These are phyloP conservation scores for Epizoanthus scotinus DNA, from an alignment of 92 coral and sea anemone species.

Conservation along the genomic window DNA sequence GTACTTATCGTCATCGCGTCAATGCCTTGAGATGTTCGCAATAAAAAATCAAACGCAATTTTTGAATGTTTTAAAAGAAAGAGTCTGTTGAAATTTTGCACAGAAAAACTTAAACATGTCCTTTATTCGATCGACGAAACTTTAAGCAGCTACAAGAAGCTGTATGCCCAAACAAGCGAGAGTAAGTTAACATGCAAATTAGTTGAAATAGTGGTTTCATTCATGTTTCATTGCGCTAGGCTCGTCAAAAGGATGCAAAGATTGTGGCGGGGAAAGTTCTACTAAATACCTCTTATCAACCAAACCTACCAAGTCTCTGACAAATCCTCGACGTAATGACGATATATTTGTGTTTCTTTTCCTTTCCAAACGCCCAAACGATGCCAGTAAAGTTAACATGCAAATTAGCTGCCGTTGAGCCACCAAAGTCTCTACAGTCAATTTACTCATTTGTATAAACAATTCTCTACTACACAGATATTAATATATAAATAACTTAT, in stretches of 20 bases:
- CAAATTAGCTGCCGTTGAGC: slow-evolving; percentile 75
- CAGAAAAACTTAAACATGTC: slow-evolving; percentile 10
- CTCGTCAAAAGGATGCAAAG: slow-evolving; percentile 25
- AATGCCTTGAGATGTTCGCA: slow-evolving; percentile 1
- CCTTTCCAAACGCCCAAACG: slow-evolving; percentile 32
- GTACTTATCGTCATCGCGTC: slow-evolving; percentile 32
- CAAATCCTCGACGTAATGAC: background rate
- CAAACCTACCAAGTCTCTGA: slow-evolving; percentile 16
- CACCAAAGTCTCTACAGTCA: slow-evolving; percentile 37
- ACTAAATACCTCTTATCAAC: slow-evolving; percentile 3
- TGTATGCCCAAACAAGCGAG: slow-evolving; percentile 30
- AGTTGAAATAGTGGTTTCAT: slow-evolving; percentile 46
- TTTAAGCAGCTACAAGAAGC: slow-evolving; percentile 10
- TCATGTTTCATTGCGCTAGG: slow-evolving; percentile 42
- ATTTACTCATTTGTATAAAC: slow-evolving; percentile 48
- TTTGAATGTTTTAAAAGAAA: background rate
- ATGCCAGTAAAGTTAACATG: slow-evolving; percentile 91
- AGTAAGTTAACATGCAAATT: slow-evolving; percentile 44
- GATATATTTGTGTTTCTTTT: slow-evolving; percentile 10
- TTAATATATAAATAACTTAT: slow-evolving; percentile 35
- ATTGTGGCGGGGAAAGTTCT: slow-evolving; percentile 12
- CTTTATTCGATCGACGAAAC: slow-evolving; percentile 5
- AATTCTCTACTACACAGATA: slow-evolving; percentile 44
- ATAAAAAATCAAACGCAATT: background rate
- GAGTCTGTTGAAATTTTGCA: slow-evolving; percentile 8